Evolutionary conservation across 2,797 vertebrate species (phyloP), one percentile per base, ranked within the genome.

Genomic region (Aratinga solstitialis): DNA sequence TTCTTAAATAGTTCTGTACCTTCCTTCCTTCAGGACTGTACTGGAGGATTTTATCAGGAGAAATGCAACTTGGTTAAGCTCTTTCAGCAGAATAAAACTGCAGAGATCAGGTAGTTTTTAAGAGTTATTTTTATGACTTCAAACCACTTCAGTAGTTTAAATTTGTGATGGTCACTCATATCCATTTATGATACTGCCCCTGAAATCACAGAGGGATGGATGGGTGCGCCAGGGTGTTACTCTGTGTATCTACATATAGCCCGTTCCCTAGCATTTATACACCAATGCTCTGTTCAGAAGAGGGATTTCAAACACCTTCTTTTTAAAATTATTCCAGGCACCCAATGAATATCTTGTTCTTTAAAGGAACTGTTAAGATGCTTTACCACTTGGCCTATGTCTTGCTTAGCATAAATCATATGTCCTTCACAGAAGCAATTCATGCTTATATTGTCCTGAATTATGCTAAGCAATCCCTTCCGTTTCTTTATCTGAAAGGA

Each of bases 401-500:
- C 27, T 89, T 43, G 29, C 15, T 71, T 65, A 48, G 34, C 63
- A 65, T 71, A 74, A 87, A 34, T 69, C 21, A 4, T 61, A 51
- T 58, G 78, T 69, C 50, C 59, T 59, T 91, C 74, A 45, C 38
- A 90, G 40, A 29, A 88, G 43, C 5, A 87, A 10, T 50, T 90
- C 30, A 40, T 53, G 22, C 20, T 48, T 71, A 11, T 65, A 40
- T 48, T 74, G 17, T 53, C 21, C 50, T 82, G 54, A 80, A 71
- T 77, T 79, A 48, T 22, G 38, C 34, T 63, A 50, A 91, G 19
- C 30, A 62, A 13, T 71, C 29, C 16, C 13, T 77, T 87, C 29
- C 3, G n/a, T 74, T 94, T 92, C n/a, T 85, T 67, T 27, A n/a
- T 75, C 58, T 78, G 73, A 68, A 86, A 80, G 10, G 29, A 40